Evolutionary conservation across 2,113 vertebrate genomes (phyloP).

Genomic region (Gasterosteus aculeatus): DNA sequence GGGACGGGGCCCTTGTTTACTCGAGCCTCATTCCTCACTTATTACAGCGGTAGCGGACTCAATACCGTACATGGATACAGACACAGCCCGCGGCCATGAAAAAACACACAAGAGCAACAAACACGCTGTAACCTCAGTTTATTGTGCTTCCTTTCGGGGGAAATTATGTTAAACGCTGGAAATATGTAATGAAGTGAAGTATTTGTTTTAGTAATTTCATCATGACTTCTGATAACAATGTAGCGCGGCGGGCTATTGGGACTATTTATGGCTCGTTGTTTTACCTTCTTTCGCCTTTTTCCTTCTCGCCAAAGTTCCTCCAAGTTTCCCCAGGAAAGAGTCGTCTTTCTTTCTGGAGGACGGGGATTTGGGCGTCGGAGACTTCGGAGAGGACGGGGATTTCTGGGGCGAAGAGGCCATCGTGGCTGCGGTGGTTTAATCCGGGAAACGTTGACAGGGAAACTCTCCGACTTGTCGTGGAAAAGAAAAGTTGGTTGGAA

Average conservation of each 20-base stretch:
- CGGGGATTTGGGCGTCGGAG: slow-evolving; percentile 92
- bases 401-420: slow-evolving; percentile 97
- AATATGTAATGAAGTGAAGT: not conserved
- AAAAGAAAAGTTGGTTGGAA: slow-evolving; percentile 30
- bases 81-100: slow-evolving; percentile 32
- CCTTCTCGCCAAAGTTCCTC: slow-evolving; percentile 91
- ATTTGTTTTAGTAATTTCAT: not conserved
- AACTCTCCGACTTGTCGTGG: slow-evolving; percentile 26
- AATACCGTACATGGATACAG: slow-evolving; percentile 73
- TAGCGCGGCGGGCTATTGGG: not conserved
- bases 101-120: not conserved
- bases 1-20: slow-evolving; percentile 30
- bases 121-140: not conserved
- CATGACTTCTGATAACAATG: not conserved
- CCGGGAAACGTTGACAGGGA: not conserved
- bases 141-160: not conserved
- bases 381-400: slow-evolving; percentile 92
- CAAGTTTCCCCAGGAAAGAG: slow-evolving; percentile 94
- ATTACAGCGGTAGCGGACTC: slow-evolving; percentile 54
- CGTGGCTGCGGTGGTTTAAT: not conserved
- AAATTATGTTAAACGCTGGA: not conserved
- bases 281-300: slow-evolving; percentile 97
- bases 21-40: slow-evolving; percentile 56
- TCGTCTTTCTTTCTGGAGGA: slow-evolving; percentile 94
- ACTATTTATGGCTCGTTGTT: not conserved